Evolutionary conservation across 2,113 vertebrate genomes (phyloP).

Genomic region (Picathartes gymnocephalus): DNA sequence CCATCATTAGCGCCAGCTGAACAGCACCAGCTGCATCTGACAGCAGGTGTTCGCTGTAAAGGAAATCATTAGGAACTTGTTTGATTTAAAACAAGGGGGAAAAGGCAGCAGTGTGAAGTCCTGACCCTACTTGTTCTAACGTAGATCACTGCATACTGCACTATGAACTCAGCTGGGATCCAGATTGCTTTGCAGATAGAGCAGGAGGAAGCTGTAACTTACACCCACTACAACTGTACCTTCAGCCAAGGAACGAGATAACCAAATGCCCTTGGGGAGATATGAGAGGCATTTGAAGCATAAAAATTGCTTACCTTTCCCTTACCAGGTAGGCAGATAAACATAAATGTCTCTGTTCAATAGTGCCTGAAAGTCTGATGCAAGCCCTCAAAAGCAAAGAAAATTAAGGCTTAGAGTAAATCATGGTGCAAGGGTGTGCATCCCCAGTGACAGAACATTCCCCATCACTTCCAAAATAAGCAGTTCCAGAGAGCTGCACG

Average conservation of each 20-base stretch:
- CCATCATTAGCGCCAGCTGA: not conserved
- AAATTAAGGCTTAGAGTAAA: not conserved
- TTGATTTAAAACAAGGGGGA: not conserved
- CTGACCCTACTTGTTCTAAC: not conserved
- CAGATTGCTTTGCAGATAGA: constrained; percentile 41
- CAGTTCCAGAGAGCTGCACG: accelerated
- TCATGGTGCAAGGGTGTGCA: not conserved
- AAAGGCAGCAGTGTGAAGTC: not conserved
- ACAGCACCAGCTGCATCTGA: accelerated
- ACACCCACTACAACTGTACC: not conserved
- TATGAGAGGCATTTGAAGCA: constrained; percentile 50
- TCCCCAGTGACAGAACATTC: not conserved
- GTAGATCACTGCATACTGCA: not conserved
- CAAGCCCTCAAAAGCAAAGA: not conserved
- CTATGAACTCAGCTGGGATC: not conserved
- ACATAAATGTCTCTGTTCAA: not conserved
- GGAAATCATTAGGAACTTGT: not conserved
- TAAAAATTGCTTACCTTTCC: constrained; percentile 52
- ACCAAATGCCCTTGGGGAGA: constrained; percentile 23
- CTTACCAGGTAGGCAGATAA: constrained; percentile 8
- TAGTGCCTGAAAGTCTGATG: constrained; percentile 17
- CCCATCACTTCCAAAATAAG: not conserved
- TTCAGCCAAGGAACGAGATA: not conserved
- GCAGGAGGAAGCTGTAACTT: constrained; percentile 25
- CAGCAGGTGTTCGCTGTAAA: accelerated